Conservation (phyloP, 2,888 invertebrate genomes). For the Cryptocheilus praepositus region DNA sequence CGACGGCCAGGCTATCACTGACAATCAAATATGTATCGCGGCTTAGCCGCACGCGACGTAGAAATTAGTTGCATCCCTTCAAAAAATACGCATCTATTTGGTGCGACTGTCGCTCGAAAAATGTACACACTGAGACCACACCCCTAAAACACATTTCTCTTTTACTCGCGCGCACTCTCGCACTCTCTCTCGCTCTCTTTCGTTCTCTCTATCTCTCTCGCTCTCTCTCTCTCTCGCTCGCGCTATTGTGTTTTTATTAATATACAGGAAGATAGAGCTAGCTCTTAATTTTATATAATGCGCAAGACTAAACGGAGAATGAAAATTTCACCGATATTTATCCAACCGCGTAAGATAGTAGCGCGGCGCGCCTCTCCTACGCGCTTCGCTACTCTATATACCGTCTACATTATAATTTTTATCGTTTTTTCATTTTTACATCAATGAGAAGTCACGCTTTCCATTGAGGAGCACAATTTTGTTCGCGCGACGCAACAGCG, state of each 20-base stretch:
- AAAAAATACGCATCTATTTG: conserved; percentile 71
- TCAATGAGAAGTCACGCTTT: too few relatives aligned
- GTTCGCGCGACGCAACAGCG: too few relatives aligned
- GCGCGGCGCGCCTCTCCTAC: neutral
- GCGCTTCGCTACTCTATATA: neutral
- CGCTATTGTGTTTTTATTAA: conserved; percentile 40
- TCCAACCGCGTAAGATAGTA: neutral
- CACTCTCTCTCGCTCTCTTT: neutral
- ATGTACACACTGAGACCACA: conserved; percentile 55
- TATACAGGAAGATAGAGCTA: conserved; percentile 69
- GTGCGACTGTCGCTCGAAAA: conserved; percentile 61
- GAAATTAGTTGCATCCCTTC: conserved; percentile 48
- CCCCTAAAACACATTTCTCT: conserved; percentile 16
- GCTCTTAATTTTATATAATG: conserved; percentile 39
- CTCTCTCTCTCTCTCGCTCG: conserved; percentile 1
- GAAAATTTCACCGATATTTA: conserved; percentile 7
- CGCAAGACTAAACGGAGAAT: conserved; percentile 32
- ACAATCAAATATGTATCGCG: conserved; percentile 49
- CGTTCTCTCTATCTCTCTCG: conserved; percentile 2
- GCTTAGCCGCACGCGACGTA: conserved; percentile 38
- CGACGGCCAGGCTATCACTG: conserved; percentile 63
- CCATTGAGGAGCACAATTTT: too few relatives aligned
- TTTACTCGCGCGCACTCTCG: neutral
- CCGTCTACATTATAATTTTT: neutral
- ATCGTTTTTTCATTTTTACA: neutral